A percentile compares a stretch with the other conserved stretches of the same genome.
phyloP scores from a whole-genome alignment of 2,113 vertebrate species.

The Labeo catla region DNA sequence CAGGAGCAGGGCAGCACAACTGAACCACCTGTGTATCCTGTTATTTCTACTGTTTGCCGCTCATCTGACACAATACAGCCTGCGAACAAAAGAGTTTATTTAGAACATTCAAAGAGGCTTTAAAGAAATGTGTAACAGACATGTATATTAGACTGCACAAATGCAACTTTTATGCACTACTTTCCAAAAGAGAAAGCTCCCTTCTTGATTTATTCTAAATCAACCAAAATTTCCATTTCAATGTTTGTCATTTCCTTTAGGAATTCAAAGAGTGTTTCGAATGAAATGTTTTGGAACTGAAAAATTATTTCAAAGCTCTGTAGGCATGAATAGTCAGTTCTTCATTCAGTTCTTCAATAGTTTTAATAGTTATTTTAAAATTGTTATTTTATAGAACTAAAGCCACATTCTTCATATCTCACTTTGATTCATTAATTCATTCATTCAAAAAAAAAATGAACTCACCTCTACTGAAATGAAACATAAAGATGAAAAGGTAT shows the following conservation, averaged over 20 bases:
- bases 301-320: not conserved
- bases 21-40: slow-evolving; percentile 17
- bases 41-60: rapidly evolving
- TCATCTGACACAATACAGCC: slow-evolving; percentile 28
- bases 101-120: not conserved
- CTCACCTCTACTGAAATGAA: slow-evolving; percentile 10
- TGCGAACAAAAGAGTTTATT: not conserved
- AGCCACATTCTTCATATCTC: not conserved
- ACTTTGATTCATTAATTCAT: too few species aligned
- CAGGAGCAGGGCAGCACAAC: slow-evolving; percentile 43
- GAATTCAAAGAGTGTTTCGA: not conserved
- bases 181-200: not conserved
- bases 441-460: not conserved
- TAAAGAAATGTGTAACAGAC: not conserved
- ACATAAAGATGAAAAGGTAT: not conserved
- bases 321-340: not conserved
- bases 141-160: not conserved
- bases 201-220: not conserved
- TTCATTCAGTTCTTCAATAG: too few species aligned
- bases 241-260: not conserved
- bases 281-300: not conserved
- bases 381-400: not conserved
- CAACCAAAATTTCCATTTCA: not conserved
- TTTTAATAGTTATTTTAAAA: not conserved
- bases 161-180: not conserved